Evolutionary conservation across 2,113 vertebrate genomes (phyloP).

Genomic region (Brachypodius melanocephalos): DNA sequence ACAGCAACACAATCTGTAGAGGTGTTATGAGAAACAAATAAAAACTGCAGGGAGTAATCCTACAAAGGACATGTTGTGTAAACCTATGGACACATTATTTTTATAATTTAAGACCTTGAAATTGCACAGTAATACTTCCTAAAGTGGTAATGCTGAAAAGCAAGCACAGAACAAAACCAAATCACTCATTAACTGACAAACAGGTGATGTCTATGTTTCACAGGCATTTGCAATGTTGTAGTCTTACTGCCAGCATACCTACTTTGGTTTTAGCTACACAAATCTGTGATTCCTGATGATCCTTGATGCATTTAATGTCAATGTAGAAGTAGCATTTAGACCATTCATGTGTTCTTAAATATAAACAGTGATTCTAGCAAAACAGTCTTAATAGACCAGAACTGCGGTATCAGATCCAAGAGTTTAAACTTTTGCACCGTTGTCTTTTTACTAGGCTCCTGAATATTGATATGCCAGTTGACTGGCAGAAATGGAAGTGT

Average conservation of each 20-base stretch:
- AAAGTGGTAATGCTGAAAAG: not conserved
- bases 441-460: not conserved
- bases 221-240: not conserved
- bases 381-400: not conserved
- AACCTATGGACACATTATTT: not conserved
- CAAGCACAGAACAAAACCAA: not conserved
- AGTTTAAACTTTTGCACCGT: not conserved
- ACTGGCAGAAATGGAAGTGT: not conserved
- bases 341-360: not conserved
- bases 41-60: not conserved
- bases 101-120: not conserved
- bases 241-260: not conserved
- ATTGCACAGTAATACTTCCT: not conserved
- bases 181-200: not conserved
- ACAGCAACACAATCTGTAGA: not conserved
- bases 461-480: not conserved
- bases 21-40: slow-evolving; percentile 3
- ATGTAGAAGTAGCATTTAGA: not conserved
- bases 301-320: not conserved
- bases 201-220: not conserved
- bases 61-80: not conserved
- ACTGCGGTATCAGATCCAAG: not conserved
- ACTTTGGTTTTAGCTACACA: not conserved
- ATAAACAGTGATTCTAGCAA: not conserved
- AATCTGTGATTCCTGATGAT: not conserved